phyloP scores from a whole-genome alignment of 1,140 invertebrate genomes.

The Lordiphosa collinella region DNA sequence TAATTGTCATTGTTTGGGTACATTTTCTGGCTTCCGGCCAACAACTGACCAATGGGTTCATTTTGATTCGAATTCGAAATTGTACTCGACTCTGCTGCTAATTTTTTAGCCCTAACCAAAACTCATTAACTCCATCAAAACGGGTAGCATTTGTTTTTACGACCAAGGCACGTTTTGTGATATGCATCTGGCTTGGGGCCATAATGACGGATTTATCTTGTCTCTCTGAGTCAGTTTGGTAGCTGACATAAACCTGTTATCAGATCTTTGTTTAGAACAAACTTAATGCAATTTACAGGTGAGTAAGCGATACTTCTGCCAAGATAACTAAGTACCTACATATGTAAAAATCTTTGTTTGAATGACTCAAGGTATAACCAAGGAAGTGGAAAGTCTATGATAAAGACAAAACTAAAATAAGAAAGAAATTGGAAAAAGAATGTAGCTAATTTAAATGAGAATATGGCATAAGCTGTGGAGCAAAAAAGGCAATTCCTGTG shows the following conservation, averaged over 20 bases:
- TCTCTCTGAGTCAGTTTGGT: constrained; percentile 30
- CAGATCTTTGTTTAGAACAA: constrained; percentile 10
- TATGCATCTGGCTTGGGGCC: constrained; percentile 19
- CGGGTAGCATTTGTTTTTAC: background rate
- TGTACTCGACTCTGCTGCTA: constrained; percentile 34
- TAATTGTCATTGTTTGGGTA: constrained; percentile 62
- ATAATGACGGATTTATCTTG: constrained; percentile 30
- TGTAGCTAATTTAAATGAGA: too few species aligned
- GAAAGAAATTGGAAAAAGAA: too few species aligned
- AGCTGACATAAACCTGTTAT: constrained; percentile 32
- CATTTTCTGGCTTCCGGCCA: constrained; percentile 16
- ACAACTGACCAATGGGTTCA: constrained; percentile 1
- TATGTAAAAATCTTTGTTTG: too few species aligned
- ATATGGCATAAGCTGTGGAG: too few species aligned
- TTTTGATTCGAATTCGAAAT: constrained; percentile 22
- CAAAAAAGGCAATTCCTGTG: too few species aligned
- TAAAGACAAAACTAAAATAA: too few species aligned
- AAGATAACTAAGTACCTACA: too few species aligned
- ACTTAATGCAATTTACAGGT: too few species aligned
- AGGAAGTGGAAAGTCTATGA: too few species aligned
- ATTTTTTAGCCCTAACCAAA: constrained; percentile 15
- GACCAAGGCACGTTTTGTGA: constrained; percentile 15
- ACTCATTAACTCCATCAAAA: constrained; percentile 5
- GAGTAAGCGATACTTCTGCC: too few species aligned
- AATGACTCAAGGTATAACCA: too few species aligned